Base-by-base conservation (phyloP, 2,888 invertebrate genomes). In the Lasioglossum morio region DNA sequence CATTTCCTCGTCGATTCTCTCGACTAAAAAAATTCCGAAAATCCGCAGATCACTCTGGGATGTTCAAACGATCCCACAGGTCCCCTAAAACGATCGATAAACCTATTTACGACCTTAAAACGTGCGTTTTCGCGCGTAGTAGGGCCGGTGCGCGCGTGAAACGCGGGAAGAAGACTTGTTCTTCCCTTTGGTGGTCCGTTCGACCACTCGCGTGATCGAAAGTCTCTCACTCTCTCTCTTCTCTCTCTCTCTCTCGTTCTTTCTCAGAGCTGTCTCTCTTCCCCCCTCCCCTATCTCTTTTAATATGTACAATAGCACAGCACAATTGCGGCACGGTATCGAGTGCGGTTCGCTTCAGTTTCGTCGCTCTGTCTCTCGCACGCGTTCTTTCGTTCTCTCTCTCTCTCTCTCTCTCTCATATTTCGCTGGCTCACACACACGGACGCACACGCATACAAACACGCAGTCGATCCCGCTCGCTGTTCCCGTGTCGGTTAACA, bases 291-390 rank as follows among this genome's bases (percentile, higher is more conserved):
- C 66, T 80, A 34, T 48, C 16, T 63, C 87, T 91, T 84, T 87
- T 84, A 88, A 81, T 91, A 91, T 90, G 82, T 92, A 93, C 92
- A 93, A 92, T 91, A 92, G 92, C 91, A 92, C 91, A 92, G 91
- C 91, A 89, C 90, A 90, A 92, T 91, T 90, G 90, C 92, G 88
- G 88, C 89, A 90, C 90, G 91, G 90, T 91, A 91, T 92, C 90
- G 90, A 92, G 89, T 91, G 88, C 89, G 90, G 88, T 86, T 89
- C 86, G 88, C 81, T 74, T 83, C 91, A 88, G 57, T 70, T 74
- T 60, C 74, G 63, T 74, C 27, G 69, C 70, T 53, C 48, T 10
- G 70, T 72, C 40, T 40, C 69, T 63, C 30, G 16, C 63, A 30
- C 63, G 70, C 77, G 23, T 63, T 90, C 87, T 89, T 14, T 57